Evolutionary conservation across 2,888 invertebrate species (phyloP).

Genomic region (Drosophila gaucha): DNA sequence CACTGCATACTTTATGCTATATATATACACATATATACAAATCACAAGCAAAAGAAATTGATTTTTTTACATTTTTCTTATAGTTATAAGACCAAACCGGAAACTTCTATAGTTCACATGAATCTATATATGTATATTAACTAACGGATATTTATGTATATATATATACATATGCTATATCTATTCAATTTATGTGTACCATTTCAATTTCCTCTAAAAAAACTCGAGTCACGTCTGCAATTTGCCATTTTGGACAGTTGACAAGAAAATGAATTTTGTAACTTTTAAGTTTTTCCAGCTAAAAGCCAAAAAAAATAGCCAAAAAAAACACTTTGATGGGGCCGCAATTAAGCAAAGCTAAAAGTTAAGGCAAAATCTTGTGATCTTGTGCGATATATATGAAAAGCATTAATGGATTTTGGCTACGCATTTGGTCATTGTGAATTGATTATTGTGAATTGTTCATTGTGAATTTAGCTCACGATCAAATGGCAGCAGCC

Average conservation of each 20-base stretch:
- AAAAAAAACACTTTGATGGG: slow-evolving; percentile 38
- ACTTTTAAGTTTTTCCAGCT: slow-evolving; percentile 2
- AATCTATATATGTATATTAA: background rate
- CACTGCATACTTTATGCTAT: no score
- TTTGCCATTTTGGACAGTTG: slow-evolving; percentile 35
- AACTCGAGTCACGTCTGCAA: slow-evolving; percentile 14
- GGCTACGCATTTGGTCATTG: slow-evolving; percentile 16
- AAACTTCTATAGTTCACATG: no score
- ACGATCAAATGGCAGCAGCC: slow-evolving; percentile 57
- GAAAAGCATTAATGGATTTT: slow-evolving; percentile 55
- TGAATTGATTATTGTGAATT: slow-evolving; percentile 10
- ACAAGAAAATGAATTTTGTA: slow-evolving; percentile 9
- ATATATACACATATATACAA: no score
- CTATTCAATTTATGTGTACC: background rate
- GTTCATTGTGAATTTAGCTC: slow-evolving; percentile 65
- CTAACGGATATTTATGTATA: background rate
- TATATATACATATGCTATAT: background rate
- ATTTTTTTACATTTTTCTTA: no score
- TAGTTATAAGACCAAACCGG: no score
- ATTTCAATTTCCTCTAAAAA: background rate
- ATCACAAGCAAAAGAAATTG: no score
- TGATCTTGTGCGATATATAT: slow-evolving; percentile 65
- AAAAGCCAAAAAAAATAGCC: slow-evolving; percentile 10
- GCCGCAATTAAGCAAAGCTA: slow-evolving; percentile 32
- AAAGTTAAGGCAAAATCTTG: slow-evolving; percentile 5